A percentile compares a stretch with the other conserved stretches of the same genome.
Conservation (phyloP, 2,113 vertebrate species). For the Corythaixoides concolor region DNA sequence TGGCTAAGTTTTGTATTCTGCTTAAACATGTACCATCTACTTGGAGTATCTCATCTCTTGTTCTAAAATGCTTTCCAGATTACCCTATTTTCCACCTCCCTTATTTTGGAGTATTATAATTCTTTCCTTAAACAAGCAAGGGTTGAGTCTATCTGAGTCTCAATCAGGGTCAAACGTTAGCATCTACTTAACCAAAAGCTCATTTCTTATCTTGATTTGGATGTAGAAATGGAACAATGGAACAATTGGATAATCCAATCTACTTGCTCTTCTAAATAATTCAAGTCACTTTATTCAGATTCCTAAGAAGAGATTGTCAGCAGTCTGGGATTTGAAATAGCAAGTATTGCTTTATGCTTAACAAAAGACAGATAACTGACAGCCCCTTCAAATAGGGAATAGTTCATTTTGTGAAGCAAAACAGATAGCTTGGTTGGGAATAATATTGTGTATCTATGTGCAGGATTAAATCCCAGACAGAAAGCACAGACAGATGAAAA, state of each 20-base stretch:
- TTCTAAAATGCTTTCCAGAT: not conserved
- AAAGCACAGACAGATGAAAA: slow-evolving; percentile 19
- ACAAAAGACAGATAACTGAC: slow-evolving; percentile 59
- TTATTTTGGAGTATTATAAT: not conserved
- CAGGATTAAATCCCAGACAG: slow-evolving; percentile 32
- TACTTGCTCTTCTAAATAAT: slow-evolving; percentile 16
- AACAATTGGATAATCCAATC: slow-evolving; percentile 20
- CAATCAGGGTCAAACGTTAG: not conserved
- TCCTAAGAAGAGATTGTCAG: slow-evolving; percentile 5
- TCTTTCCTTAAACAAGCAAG: not conserved
- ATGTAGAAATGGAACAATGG: slow-evolving; percentile 12
- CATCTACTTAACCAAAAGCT: not conserved
- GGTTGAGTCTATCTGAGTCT: not conserved
- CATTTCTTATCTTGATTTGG: slow-evolving; percentile 37
- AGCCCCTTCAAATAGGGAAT: not conserved
- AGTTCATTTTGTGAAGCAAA: slow-evolving; percentile 56
- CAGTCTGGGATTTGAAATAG: slow-evolving; percentile 35
- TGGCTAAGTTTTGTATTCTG: not conserved
- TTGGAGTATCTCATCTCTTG: not conserved
- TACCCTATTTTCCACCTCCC: not conserved
- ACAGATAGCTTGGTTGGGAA: slow-evolving; percentile 38
- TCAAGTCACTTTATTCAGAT: slow-evolving; percentile 40
- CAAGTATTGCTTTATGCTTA: slow-evolving; percentile 40
- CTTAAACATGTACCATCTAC: not conserved
- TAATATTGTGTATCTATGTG: slow-evolving; percentile 20